Base-by-base conservation (phyloP, 2,888 invertebrate genomes). In the Apotomis capreana region DNA sequence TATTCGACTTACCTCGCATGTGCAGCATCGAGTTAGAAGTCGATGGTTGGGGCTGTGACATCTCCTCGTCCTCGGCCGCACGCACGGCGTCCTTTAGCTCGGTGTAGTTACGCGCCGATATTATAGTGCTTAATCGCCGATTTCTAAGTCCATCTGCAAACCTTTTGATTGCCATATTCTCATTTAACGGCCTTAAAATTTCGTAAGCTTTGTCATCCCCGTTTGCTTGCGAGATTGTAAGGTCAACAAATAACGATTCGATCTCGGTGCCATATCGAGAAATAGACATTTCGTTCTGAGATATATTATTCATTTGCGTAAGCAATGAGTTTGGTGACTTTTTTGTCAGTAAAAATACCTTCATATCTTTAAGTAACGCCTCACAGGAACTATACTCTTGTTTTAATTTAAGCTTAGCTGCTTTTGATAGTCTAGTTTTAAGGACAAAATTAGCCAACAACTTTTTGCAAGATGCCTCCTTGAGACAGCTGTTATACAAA, bases 141-240 rank as follows among this genome's bases (percentile, higher is more conserved):
- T 74, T 67, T 1, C 71, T 67, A 15, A 75, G 52, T 26, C 74
- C 75, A 49, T 75, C 74, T 59, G 74, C 60, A 68, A 76, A 75
- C 26, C 63, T 69, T 69, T 75, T 75, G 4, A 76, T 68, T 0
- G 75, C 75, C 4, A 70, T n/a, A 5, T 64, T 71, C 63, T 75
- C 76, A 64, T 76, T 75, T n/a, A 75, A 54, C 3, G 74, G 73
- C 26, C 70, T 74, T 63, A 76, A 54, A 9, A 74, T 52, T 9
- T 61, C 49, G 63, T 60, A 71, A 5, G 52, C 40, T n/a, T 63
- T 3, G 10, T 36, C 5, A 40, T 75, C 63, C 3, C 73, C 72
- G 13, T 72, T 62, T 4, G 76, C 69, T 59, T 76, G 4, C 40
- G 40, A 40, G 40, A 40, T 40, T 40, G 40, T 40, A 40, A 40